phyloP scores from a whole-genome alignment of 1,140 invertebrate species.

The Liolophura sinensis region DNA sequence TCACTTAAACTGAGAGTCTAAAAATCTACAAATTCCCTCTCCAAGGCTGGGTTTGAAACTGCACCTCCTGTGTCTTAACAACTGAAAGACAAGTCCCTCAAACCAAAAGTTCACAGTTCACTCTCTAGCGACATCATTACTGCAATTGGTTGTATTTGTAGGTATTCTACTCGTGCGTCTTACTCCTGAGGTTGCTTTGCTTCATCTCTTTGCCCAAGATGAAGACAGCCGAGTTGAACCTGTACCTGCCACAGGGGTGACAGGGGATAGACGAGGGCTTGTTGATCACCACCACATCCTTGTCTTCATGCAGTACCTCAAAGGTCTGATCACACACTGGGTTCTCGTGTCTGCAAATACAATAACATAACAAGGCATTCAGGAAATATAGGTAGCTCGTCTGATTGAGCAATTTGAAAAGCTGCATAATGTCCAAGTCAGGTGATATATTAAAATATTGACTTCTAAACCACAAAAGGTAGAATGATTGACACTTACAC shows the following conservation, averaged over 20 bases:
- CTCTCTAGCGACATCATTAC: no score
- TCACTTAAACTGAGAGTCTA: no score
- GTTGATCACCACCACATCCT: slow-evolving; percentile 98
- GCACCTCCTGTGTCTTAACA: no score
- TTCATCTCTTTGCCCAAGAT: slow-evolving; percentile 96
- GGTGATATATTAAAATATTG: not conserved
- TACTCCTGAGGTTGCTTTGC: slow-evolving; percentile 89
- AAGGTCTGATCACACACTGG: slow-evolving; percentile 92
- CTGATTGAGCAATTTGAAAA: no score
- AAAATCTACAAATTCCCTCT: no score
- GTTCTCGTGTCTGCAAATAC: slow-evolving; percentile 92
- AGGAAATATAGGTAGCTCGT: not conserved
- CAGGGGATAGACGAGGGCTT: slow-evolving; percentile 99
- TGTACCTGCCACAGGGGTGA: slow-evolving; percentile 94
- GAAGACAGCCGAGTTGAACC: slow-evolving; percentile 94
- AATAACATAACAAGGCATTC: slow-evolving; percentile 4
- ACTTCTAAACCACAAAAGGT: no score
- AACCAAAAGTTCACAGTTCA: no score
- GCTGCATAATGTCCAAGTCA: no score
- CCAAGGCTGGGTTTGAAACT: no score
- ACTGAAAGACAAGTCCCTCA: no score
- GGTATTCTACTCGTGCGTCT: slow-evolving; percentile 13
- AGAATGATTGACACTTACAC: no score
- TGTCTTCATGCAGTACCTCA: slow-evolving; percentile 94
- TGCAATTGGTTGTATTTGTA: not conserved